Base-by-base conservation (phyloP, 35 echinoderm and acorn worm species). In the Stichopus chloronotus region DNA sequence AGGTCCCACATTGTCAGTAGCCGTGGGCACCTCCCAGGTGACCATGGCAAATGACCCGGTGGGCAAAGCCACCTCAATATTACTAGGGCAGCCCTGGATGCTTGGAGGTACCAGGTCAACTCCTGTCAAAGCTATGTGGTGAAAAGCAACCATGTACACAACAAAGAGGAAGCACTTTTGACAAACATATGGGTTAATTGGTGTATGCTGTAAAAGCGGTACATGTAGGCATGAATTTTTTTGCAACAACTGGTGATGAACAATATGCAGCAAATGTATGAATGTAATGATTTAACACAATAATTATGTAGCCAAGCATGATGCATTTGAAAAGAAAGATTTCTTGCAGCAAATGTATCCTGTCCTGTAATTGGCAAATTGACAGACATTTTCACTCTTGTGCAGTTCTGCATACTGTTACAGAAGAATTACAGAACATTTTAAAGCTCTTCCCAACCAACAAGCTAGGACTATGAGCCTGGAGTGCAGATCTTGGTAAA, bases 1-100 rank as follows among this genome's bases (percentile, higher is more conserved):
- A 9, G 43, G 19, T 17, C 86, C 86, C 7, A 9, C 14, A 22
- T 63, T 57, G 61, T 88, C 86, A 6, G 58, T 88, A 7, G 86
- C 58, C 7, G 57, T 20, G 8, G 86, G 86, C 6, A 57, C 56
- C 53, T 58, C 58, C 86, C 86, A 88, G 55, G 8, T 69, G 5
- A 88, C 86, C 57, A 88, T 88, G 25, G 58, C 61, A 69, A 88
- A 88, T 60, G 58, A 22, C 5, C 86, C 86, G 61, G 20, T 58
- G 54, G 55, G 14, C 52, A 88, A 61, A 30, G 57, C 7, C 19
- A 52, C 58, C 5, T 54, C 25, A n/a, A 88, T 69, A 88, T 88
- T 57, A 61, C 57, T 24, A 71, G 87, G 60, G 25, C 87, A 89
- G 11, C 60, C 87, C 55, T 89, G 87, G 16, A 89, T 12, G 8